Base-by-base conservation (phyloP, 2,888 invertebrate genomes). In the Thymelicus sylvestris region DNA sequence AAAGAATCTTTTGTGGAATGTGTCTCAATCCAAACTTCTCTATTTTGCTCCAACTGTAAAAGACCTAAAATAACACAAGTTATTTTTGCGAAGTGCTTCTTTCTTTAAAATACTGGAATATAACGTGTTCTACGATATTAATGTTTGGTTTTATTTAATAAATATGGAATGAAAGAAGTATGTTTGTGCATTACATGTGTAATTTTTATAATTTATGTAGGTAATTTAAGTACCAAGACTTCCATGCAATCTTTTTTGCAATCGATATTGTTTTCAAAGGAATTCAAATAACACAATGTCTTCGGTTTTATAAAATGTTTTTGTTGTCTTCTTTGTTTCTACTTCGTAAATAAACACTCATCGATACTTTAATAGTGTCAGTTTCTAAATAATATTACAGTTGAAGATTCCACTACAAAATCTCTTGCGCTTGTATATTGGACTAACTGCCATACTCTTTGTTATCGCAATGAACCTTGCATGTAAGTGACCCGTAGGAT, bases 401-500 rank as follows among this genome's bases (percentile, higher is more conserved):
- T 41, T 44, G 44, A 61, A 8, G 19, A 10, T 41, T 44, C 61
- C 6, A 31, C n/a, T 12, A 39, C 39, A 39, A 59, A 59, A 39
- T 3, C 59, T 38, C 59, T 59, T 13, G n/a, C 59, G 59, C 59
- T 59, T 59, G 39, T 59, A n/a, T 6, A 15, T 60, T 59, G n/a
- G n/a, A 44, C 60, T 48, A 15, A 60, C 19, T 66, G 7, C n/a
- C 59, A 8, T 66, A 38, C 44, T 48, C 38, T 44, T 41, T 39
- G 66, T 71, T 70, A 71, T 78, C 78, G 75, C 73, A 75, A 78
- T 75, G 61, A 67, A 60, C 48, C 61, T 50, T 61, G 39, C 59
- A 60, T 67, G 67, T 67, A 78, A 73, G 75, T 82, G 85, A 86
- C 85, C 85, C 77, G 80, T 77, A 41, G 61, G 60, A 52, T 39